These are phyloP conservation scores for Drosophila bifasciata DNA, from an alignment of 1,140 invertebrate genomes.

Conservation along the genomic window DNA sequence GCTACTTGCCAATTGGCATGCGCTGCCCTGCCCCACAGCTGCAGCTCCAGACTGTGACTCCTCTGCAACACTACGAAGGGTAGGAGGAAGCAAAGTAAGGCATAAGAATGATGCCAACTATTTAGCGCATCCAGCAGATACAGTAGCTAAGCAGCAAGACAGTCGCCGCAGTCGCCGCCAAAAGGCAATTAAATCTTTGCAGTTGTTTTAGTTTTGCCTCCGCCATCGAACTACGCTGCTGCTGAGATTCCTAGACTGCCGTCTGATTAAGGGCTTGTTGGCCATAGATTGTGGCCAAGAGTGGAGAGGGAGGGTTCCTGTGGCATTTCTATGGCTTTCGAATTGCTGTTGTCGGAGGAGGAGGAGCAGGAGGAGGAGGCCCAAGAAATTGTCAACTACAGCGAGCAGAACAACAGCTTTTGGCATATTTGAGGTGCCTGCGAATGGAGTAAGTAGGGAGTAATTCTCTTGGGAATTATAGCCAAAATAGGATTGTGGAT, in stretches of 20 bases:
- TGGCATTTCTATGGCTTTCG: conserved; percentile 59
- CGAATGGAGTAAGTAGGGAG: too few relatives aligned
- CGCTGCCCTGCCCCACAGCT: conserved; percentile 31
- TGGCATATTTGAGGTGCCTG: conserved; percentile 68
- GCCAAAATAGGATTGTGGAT: conserved; percentile 34
- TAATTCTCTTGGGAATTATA: conserved; percentile 38
- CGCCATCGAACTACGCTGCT: background rate
- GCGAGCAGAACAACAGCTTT: conserved; percentile 67
- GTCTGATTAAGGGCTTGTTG: conserved; percentile 74
- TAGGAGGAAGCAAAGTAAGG: conserved; percentile 65
- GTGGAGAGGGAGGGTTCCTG: too few relatives aligned
- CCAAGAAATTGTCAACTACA: conserved; percentile 68
- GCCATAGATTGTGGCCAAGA: conserved; percentile 55
- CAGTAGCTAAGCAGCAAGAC: conserved; percentile 51
- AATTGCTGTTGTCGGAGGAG: conserved; percentile 33
- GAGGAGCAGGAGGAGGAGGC: background rate
- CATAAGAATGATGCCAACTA: conserved; percentile 82
- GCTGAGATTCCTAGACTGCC: conserved; percentile 54
- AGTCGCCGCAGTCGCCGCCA: conserved; percentile 23
- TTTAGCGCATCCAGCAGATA: conserved; percentile 80
- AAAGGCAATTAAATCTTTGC: conserved; percentile 79
- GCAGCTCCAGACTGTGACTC: background rate
- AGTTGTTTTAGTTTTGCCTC: conserved; percentile 72
- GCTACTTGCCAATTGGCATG: conserved; percentile 79
- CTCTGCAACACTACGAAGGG: conserved; percentile 9